phyloP scores from a whole-genome alignment of 2,888 invertebrate species.

The Phortica okadai region DNA sequence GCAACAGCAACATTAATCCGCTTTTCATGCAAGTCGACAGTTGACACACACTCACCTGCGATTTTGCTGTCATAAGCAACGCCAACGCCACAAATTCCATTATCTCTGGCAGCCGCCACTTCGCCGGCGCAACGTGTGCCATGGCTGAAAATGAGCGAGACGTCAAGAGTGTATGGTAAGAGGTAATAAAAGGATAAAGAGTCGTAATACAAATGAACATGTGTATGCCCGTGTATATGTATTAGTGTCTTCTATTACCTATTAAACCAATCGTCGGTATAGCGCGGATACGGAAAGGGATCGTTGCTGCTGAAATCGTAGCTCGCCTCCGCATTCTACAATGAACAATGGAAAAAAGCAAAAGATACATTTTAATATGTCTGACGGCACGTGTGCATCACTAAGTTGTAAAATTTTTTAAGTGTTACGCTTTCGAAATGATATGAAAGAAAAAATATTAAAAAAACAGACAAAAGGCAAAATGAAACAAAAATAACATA shows the following conservation, averaged over 20 bases:
- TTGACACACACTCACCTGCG: constrained; percentile 84
- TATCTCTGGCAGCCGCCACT: constrained; percentile 98
- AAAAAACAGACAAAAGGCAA: background rate
- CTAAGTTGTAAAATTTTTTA: too few species aligned
- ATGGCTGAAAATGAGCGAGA: constrained; percentile 81
- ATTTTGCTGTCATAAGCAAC: constrained; percentile 99
- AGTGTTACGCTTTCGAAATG: too few species aligned
- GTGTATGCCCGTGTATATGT: background rate
- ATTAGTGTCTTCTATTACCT: constrained; percentile 81
- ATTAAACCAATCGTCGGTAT: constrained; percentile 99
- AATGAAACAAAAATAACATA: background rate
- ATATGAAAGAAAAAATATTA: too few species aligned
- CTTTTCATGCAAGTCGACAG: background rate
- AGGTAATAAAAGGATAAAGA: background rate
- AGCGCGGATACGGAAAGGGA: constrained; percentile 98
- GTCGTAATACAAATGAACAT: background rate
- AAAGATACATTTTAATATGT: background rate
- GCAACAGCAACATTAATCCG: constrained; percentile 15
- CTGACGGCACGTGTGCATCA: background rate
- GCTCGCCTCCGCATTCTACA: constrained; percentile 96
- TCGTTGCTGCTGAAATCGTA: constrained; percentile 99
- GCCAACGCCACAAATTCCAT: constrained; percentile 98
- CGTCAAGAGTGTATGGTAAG: background rate
- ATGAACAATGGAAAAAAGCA: constrained; percentile 49
- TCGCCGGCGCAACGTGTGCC: constrained; percentile 99